A percentile compares a stretch with the other conserved stretches of the same genome.
Evolutionary conservation across 2,888 invertebrate genomes (phyloP).

Genomic region (Cataglyphis cursor): DNA sequence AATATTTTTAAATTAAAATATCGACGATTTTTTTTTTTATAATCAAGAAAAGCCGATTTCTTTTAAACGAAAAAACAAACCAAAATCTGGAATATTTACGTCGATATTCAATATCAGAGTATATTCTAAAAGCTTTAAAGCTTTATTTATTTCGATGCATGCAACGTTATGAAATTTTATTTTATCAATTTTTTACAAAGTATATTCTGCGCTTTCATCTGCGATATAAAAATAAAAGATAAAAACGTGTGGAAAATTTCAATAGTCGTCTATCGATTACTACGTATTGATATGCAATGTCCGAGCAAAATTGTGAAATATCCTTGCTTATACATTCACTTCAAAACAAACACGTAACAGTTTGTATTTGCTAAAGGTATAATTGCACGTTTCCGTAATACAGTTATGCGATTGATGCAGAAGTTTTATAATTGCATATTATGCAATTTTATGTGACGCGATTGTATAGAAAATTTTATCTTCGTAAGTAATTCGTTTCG

Average conservation of each 20-base stretch:
- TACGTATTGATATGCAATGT: neutral
- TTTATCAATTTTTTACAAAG: constrained; percentile 7
- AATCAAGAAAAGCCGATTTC: neutral
- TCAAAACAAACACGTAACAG: constrained; percentile 42
- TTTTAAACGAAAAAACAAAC: neutral
- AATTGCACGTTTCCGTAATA: constrained; percentile 43
- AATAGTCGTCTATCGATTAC: neutral
- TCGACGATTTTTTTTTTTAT: neutral
- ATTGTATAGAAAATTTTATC: neutral
- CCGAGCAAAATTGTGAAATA: constrained; percentile 58
- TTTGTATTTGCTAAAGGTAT: neutral
- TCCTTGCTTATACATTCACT: constrained; percentile 53
- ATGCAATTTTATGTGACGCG: neutral
- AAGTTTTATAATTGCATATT: constrained; percentile 34
- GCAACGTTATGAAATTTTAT: neutral
- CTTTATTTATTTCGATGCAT: constrained; percentile 9
- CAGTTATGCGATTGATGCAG: neutral
- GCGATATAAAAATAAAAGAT: neutral
- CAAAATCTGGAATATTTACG: neutral
- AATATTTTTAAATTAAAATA: neutral
- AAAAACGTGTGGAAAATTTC: constrained; percentile 5
- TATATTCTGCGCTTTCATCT: neutral
- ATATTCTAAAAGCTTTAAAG: constrained; percentile 18
- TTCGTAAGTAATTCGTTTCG: neutral
- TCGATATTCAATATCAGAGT: constrained; percentile 2